These are phyloP conservation scores for Ornithoptera priamus DNA, from an alignment of 2,888 invertebrate genomes.

Conservation along the genomic window DNA sequence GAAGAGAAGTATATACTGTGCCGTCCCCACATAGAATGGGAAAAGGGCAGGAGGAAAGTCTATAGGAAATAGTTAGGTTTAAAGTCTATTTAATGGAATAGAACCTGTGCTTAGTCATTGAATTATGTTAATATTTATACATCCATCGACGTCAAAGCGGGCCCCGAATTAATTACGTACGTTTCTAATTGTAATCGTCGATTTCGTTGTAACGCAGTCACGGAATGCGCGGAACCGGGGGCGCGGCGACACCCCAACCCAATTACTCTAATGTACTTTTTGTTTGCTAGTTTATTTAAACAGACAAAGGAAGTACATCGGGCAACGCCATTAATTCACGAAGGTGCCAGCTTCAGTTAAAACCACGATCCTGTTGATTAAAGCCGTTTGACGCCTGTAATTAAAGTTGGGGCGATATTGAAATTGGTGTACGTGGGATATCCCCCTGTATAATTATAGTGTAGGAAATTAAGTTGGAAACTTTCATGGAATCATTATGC, in stretches of 20 bases:
- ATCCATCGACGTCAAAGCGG: conserved; percentile 6
- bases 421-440: conserved; percentile 9
- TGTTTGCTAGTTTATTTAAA: conserved; percentile 36
- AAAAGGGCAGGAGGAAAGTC: too few relatives aligned
- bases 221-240: conserved; percentile 39
- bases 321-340: background rate
- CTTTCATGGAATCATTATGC: conserved; percentile 4
- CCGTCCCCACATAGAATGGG: too few relatives aligned
- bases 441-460: conserved; percentile 18
- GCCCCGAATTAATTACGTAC: conserved; percentile 30
- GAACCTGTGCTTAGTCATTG: background rate
- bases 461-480: conserved; percentile 9
- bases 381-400: conserved; percentile 16
- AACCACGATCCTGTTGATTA: conserved; percentile 20
- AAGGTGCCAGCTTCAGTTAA: background rate
- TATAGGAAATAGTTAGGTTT: too few relatives aligned
- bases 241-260: conserved; percentile 46
- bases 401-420: conserved; percentile 22
- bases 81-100: too few relatives aligned
- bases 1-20: too few relatives aligned
- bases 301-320: conserved; percentile 7
- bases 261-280: conserved; percentile 58
- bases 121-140: conserved; percentile 18
- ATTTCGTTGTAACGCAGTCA: conserved; percentile 45
- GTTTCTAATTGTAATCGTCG: conserved; percentile 47